Conservation (phyloP, 2,888 invertebrate species). For the Stictocephala bisonia region DNA sequence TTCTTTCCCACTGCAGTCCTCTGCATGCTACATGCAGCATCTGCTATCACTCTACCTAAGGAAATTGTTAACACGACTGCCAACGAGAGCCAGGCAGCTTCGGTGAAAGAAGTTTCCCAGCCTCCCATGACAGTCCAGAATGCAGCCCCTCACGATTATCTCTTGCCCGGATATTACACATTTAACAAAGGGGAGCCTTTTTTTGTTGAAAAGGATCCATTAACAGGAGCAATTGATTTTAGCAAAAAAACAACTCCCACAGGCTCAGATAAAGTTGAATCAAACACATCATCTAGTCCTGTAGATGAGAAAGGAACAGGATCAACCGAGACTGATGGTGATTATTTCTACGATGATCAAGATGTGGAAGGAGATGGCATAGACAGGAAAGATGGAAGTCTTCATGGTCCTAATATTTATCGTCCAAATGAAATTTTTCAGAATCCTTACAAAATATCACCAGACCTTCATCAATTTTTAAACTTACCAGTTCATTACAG, state of each 20-base stretch:
- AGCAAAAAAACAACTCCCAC: constrained; percentile 67
- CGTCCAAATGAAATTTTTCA: constrained; percentile 69
- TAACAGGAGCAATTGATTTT: constrained; percentile 75
- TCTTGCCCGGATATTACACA: constrained; percentile 64
- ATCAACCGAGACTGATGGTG: constrained; percentile 47
- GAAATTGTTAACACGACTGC: constrained; percentile 22
- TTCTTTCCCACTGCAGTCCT: background rate
- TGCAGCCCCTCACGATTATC: constrained; percentile 46
- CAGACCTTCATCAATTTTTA: constrained; percentile 76
- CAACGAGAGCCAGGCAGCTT: constrained; percentile 46
- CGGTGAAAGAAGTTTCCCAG: constrained; percentile 49
- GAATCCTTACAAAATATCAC: constrained; percentile 60
- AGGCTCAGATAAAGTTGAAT: constrained; percentile 54
- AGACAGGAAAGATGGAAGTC: constrained; percentile 66
- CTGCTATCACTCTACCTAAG: constrained; percentile 12
- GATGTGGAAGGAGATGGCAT: constrained; percentile 60
- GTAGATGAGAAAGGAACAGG: constrained; percentile 59
- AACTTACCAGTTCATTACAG: constrained; percentile 77
- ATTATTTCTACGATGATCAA: constrained; percentile 58
- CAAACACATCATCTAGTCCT: constrained; percentile 52
- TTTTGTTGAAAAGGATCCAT: constrained; percentile 75
- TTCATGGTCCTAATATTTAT: constrained; percentile 63
- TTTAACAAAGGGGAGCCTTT: constrained; percentile 79
- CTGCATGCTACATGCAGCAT: constrained; percentile 11
- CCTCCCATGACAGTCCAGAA: constrained; percentile 54